phyloP scores from a whole-genome alignment of 2,797 vertebrate genomes.

The Heteromormyrus szaboi region DNA sequence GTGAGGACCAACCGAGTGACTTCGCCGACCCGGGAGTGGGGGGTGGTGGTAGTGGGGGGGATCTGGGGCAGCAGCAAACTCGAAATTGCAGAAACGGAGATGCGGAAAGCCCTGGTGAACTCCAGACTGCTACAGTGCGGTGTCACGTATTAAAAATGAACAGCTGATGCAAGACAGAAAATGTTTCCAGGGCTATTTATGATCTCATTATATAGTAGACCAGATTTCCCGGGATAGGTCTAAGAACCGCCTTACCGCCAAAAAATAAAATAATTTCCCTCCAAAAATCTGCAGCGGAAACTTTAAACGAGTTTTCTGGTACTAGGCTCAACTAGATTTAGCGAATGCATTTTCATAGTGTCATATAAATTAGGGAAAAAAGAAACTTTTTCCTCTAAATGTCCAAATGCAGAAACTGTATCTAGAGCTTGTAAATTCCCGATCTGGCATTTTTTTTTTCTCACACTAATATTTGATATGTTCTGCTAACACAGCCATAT shows the following conservation, averaged over 20 bases:
- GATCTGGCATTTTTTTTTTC: background rate
- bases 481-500: background rate
- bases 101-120: background rate
- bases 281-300: background rate
- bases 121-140: background rate
- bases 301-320: background rate
- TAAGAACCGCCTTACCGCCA: background rate
- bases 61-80: background rate
- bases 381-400: background rate
- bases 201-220: background rate
- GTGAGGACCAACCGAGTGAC: background rate
- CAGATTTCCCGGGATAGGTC: background rate
- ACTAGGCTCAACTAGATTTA: background rate
- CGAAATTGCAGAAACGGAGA: background rate
- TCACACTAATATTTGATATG: background rate
- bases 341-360: background rate
- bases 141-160: background rate
- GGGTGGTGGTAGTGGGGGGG: background rate
- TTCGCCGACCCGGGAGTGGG: background rate
- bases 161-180: background rate
- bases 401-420: background rate
- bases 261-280: background rate
- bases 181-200: slow-evolving; percentile 1
- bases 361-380: background rate
- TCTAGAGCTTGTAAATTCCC: background rate